A percentile compares a stretch with the other conserved stretches of the same genome.
Conservation (phyloP, 2,888 invertebrate species). For the Cataglyphis altisquamis region DNA sequence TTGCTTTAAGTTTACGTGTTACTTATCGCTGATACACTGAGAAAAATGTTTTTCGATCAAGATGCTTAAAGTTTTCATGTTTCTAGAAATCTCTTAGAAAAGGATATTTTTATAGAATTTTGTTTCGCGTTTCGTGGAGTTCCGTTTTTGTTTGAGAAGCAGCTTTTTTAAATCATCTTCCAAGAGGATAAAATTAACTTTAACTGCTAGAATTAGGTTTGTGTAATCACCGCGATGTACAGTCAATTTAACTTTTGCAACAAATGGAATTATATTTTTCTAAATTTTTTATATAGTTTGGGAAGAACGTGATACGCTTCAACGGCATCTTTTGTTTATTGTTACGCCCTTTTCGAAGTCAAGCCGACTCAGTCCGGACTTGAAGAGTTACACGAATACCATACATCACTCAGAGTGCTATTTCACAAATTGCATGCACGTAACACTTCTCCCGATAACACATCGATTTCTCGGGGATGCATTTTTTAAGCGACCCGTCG, state of each 20-base stretch:
- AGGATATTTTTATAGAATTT: not conserved
- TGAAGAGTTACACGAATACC: conserved; percentile 44
- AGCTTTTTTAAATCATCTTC: not conserved
- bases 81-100: not conserved
- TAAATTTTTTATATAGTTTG: not conserved
- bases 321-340: not conserved
- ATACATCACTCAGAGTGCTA: conserved; percentile 44
- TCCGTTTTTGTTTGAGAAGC: not conserved
- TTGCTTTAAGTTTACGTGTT: conserved; percentile 53
- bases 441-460: conserved; percentile 54
- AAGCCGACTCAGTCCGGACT: conserved; percentile 15
- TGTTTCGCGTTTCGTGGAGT: not conserved
- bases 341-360: not conserved
- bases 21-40: not conserved
- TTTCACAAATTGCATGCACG: conserved; percentile 54
- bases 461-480: conserved; percentile 54
- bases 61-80: not conserved
- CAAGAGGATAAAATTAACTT: not conserved
- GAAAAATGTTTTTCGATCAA: not conserved
- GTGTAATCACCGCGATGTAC: not conserved
- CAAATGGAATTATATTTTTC: not conserved
- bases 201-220: not conserved
- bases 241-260: not conserved
- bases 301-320: not conserved
- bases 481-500: conserved; percentile 52